phyloP scores from a whole-genome alignment of 2,888 invertebrate genomes.

The Keiferia lycopersicella region DNA sequence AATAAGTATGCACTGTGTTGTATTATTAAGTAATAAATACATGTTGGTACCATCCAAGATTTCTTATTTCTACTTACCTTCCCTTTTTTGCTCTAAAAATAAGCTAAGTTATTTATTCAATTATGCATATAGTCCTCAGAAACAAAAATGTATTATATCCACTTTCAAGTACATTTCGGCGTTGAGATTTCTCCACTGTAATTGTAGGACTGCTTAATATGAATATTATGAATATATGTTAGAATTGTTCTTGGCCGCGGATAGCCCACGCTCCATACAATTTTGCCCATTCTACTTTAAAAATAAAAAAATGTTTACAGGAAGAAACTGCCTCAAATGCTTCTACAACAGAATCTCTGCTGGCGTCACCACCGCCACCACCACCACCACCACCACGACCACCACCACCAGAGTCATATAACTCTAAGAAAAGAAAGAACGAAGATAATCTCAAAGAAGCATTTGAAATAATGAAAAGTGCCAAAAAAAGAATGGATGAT shows the following conservation, averaged over 20 bases:
- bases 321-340: too few relatives aligned
- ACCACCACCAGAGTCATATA: too few relatives aligned
- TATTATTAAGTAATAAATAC: conserved; percentile 1
- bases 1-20: conserved; percentile 6
- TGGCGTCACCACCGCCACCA: too few relatives aligned
- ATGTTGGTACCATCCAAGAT: conserved; percentile 2
- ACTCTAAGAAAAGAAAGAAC: too few relatives aligned
- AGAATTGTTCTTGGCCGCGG: conserved; percentile 22
- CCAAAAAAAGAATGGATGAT: too few relatives aligned
- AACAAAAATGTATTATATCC: conserved; percentile 25
- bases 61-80: conserved; percentile 10
- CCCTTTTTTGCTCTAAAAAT: conserved; percentile 13
- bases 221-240: conserved; percentile 4
- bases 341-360: too few relatives aligned
- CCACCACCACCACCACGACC: too few relatives aligned
- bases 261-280: conserved; percentile 23
- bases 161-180: conserved; percentile 20
- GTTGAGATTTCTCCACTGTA: conserved; percentile 24
- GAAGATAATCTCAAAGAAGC: too few relatives aligned
- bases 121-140: conserved; percentile 19
- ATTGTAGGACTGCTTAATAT: conserved; percentile 21
- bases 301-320: too few relatives aligned
- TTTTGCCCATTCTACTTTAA: conserved; percentile 30
- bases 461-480: too few relatives aligned
- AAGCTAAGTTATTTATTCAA: conserved; percentile 15